Base-by-base conservation (phyloP, 2,113 vertebrate species). In the Poecile atricapillus region DNA sequence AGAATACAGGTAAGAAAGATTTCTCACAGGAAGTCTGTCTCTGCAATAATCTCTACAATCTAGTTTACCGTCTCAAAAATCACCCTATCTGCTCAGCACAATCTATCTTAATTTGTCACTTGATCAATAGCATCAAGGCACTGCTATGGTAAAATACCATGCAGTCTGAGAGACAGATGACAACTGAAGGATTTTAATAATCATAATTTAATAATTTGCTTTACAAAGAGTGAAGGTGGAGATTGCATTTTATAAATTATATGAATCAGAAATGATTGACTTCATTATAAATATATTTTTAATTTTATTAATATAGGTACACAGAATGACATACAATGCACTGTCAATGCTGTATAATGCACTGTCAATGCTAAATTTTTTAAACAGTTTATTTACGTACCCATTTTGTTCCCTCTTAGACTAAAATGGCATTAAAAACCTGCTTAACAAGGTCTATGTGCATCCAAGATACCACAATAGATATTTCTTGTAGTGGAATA, bases 131-230 rank as follows among this genome's bases (percentile, higher is more conserved):
- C 13, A 58, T 44, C 22, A 75, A 87, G 52, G 41, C 15, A 81
- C 25, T 62, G 7, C 23, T 79, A 55, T 43, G 41, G 10, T 62
- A 80, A 24, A 70, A 81, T 77, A 50, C 10, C n/a, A 63, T 50
- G 31, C 23, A 71, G 22, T 39, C 37, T 73, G 53, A 92, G 21
- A 95, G n/a, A 86, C 43, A 92, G 31, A 60, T 19, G 78, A 27
- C 4, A 75, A 74, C 15, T 75, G 39, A 14, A 93, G 25, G 11
- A 70, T 74, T 74, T 49, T 18, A 93, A 87, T 83, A 85, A 84
- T 77, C 87, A 65, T 47, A 88, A 93, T 89, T 81, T 78, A 90
- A 87, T 96, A 22, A 89, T 91, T 55, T 90, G 8, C 35, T 94
- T 90, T 92, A 46, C 23, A 90, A 92, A 89, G 4, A 28, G 3